A percentile compares a stretch with the other conserved stretches of the same genome.
These are phyloP conservation scores for Melanotaenia trifasciata DNA, from an alignment of 2,797 vertebrate species.

Conservation along the genomic window DNA sequence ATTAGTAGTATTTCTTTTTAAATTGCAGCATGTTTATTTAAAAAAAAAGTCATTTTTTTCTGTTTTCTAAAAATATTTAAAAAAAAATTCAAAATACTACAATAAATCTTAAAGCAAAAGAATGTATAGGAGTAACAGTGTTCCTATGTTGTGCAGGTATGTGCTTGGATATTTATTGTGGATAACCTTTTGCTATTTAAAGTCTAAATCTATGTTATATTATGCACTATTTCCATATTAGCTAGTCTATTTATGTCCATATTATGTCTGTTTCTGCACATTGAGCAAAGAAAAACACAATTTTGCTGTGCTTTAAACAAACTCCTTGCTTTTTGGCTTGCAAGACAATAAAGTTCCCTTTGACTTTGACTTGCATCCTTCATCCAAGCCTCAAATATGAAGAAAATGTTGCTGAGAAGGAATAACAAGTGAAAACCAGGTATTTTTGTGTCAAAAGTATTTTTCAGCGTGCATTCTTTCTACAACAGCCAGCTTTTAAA, in stretches of 20 bases:
- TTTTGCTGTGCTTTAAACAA: background rate
- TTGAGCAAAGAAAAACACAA: background rate
- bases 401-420: constrained; percentile 2
- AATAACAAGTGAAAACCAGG: background rate
- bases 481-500: background rate
- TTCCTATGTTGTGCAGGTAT: background rate
- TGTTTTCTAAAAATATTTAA: background rate
- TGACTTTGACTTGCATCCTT: constrained; percentile 1
- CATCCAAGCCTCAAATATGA: constrained; percentile 1
- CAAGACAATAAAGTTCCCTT: background rate
- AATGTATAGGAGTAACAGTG: background rate
- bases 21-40: background rate
- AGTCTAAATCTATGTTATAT: background rate
- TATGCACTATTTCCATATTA: background rate
- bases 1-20: background rate
- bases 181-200: background rate
- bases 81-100: background rate
- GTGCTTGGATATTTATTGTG: background rate
- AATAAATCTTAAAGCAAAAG: background rate
- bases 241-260: background rate
- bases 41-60: background rate
- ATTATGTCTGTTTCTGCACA: background rate
- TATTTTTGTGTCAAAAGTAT: background rate
- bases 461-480: background rate
- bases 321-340: background rate